Evolutionary conservation across 2,888 invertebrate species (phyloP).

Genomic region (Sminthurinus aureus): DNA sequence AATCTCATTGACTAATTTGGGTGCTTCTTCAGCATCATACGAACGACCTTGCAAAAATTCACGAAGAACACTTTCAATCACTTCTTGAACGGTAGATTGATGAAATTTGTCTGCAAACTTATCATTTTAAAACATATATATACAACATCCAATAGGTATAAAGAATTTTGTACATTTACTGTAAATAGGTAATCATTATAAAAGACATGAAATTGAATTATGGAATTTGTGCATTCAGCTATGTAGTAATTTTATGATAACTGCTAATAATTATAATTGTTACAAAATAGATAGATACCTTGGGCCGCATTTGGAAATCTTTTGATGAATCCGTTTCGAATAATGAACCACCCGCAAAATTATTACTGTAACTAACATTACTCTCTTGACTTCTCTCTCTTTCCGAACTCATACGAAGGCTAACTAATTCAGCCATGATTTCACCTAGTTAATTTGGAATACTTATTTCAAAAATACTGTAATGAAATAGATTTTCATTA

Average conservation of each 20-base stretch:
- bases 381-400: constrained; percentile 53
- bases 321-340: constrained; percentile 45
- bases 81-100: constrained; percentile 45
- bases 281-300: no score
- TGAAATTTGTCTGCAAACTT: constrained; percentile 53
- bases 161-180: no score
- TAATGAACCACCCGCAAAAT: constrained; percentile 11
- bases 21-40: constrained; percentile 51
- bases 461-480: no score
- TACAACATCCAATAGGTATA: no score
- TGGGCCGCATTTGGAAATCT: constrained; percentile 56
- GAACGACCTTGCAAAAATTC: constrained; percentile 47
- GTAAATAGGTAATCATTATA: no score
- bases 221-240: no score
- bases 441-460: no score
- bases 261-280: no score
- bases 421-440: constrained; percentile 26
- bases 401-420: constrained; percentile 46
- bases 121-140: no score
- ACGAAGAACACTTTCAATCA: constrained; percentile 48
- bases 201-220: no score
- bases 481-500: no score
- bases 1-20: constrained; percentile 50
- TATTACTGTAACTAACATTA: constrained; percentile 26
- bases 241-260: no score